Percentiles rank a stretch among this genome's conserved stretches.
Conservation (phyloP, 2,797 vertebrate genomes). For the Okamejei kenojei region DNA sequence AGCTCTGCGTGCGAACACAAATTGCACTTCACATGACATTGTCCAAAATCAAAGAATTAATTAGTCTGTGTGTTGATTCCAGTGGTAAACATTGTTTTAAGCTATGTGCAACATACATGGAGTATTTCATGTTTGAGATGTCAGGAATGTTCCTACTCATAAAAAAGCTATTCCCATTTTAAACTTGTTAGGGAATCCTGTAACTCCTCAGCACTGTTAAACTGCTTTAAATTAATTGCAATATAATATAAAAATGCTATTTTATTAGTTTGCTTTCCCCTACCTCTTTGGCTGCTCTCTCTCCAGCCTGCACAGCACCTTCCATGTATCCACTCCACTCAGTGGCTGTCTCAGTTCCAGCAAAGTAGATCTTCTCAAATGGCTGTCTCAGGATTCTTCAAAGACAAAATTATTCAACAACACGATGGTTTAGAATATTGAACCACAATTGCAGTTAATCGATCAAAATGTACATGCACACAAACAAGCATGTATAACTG, state of each 20-base stretch:
- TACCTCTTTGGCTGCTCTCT: constrained; percentile 91
- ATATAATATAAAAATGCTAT: neutral
- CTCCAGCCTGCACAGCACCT: constrained; percentile 87
- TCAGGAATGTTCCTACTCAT: neutral
- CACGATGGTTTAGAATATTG: neutral
- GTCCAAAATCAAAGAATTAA: neutral
- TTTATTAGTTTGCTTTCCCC: neutral
- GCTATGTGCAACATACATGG: neutral
- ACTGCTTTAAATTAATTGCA: neutral
- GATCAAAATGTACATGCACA: neutral
- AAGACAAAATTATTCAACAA: constrained; percentile 17
- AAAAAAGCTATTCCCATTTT: neutral
- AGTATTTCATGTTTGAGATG: neutral
- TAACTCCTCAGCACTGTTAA: neutral
- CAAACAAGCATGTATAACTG: neutral
- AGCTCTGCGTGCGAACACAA: neutral
- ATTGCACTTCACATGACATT: neutral
- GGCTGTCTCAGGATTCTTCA: constrained; percentile 82
- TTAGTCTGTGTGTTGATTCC: neutral
- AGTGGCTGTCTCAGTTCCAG: constrained; percentile 89
- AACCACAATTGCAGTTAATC: neutral
- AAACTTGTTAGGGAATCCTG: neutral
- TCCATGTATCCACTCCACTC: constrained; percentile 99
- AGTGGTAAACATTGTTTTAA: neutral
- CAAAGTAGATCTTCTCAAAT: constrained; percentile 76